Conservation (phyloP, 37 sponge, comb jelly and placozoan genomes). For the Amphimedon queenslandica region DNA sequence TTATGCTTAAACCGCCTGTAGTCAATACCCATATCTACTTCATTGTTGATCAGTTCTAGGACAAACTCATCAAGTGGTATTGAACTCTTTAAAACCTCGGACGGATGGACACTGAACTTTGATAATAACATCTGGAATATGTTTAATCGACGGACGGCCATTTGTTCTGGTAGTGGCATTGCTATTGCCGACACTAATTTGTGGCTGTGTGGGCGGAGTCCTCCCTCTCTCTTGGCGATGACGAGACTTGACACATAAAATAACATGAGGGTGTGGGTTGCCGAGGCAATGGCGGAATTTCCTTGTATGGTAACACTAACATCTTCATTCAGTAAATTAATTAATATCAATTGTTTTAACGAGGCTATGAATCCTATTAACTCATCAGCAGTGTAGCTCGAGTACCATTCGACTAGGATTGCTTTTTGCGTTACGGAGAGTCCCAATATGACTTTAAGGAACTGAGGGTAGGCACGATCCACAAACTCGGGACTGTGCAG, state of each 20-base stretch:
- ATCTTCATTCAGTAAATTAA: conserved; percentile 43
- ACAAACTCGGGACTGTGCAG: conserved; percentile 81
- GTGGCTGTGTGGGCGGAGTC: conserved; percentile 19
- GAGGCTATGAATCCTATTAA: conserved; percentile 34
- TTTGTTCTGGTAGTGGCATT: conserved; percentile 26
- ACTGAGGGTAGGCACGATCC: conserved; percentile 44
- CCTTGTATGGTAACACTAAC: conserved; percentile 19
- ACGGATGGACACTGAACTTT: conserved; percentile 58
- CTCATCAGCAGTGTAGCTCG: conserved; percentile 39
- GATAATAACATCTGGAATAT: conserved; percentile 13
- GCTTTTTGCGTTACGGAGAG: conserved; percentile 39
- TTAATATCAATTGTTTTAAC: conserved; percentile 62
- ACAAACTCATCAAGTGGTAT: conserved; percentile 56
- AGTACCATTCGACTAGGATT: conserved; percentile 57
- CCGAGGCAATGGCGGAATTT: conserved; percentile 24
- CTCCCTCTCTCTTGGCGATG: conserved; percentile 29
- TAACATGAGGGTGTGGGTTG: conserved; percentile 44
- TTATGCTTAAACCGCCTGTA: conserved; percentile 14
- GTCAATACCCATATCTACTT: conserved; percentile 51
- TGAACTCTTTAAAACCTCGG: conserved; percentile 31
- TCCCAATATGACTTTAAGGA: conserved; percentile 28
- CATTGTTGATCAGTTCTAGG: conserved; percentile 77
- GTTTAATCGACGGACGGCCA: conserved; percentile 8
- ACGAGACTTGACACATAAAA: conserved; percentile 84
- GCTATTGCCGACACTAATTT: conserved; percentile 16